Percentiles rank a stretch among this genome's conserved stretches.
These are phyloP conservation scores for Geotrupes spiniger DNA, from an alignment of 2,888 invertebrate genomes.

Conservation along the genomic window DNA sequence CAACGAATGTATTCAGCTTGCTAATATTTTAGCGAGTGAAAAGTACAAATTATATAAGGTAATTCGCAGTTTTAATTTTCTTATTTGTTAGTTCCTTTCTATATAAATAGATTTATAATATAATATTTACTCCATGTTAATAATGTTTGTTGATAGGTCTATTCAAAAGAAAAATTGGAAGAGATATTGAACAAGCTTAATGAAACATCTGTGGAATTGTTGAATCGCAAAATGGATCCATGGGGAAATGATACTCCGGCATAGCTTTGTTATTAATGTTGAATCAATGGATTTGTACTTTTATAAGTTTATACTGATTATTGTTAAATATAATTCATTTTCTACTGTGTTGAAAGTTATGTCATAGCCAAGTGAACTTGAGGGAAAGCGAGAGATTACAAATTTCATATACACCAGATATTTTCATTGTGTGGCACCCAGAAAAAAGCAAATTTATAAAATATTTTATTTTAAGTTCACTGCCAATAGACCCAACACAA, in stretches of 20 bases:
- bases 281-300: slow-evolving; percentile 3
- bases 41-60: slow-evolving; percentile 78
- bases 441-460: too few species aligned
- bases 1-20: slow-evolving; percentile 74
- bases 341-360: too few species aligned
- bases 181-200: slow-evolving; percentile 74
- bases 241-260: slow-evolving; percentile 64
- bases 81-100: neutral
- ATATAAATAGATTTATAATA: slow-evolving; percentile 4
- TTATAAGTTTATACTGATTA: neutral
- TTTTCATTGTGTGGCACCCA: too few species aligned
- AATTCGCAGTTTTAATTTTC: slow-evolving; percentile 14
- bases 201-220: slow-evolving; percentile 71
- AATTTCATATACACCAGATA: too few species aligned
- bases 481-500: too few species aligned
- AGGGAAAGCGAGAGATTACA: too few species aligned
- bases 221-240: slow-evolving; percentile 78
- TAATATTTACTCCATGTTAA: neutral
- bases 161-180: slow-evolving; percentile 71
- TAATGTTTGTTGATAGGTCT: slow-evolving; percentile 57
- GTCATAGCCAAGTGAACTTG: too few species aligned
- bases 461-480: too few species aligned
- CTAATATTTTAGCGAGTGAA: slow-evolving; percentile 78
- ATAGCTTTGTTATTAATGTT: neutral
- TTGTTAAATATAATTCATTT: neutral